phyloP scores from a whole-genome alignment of 1,140 invertebrate genomes.

The Homalodisca vitripennis region DNA sequence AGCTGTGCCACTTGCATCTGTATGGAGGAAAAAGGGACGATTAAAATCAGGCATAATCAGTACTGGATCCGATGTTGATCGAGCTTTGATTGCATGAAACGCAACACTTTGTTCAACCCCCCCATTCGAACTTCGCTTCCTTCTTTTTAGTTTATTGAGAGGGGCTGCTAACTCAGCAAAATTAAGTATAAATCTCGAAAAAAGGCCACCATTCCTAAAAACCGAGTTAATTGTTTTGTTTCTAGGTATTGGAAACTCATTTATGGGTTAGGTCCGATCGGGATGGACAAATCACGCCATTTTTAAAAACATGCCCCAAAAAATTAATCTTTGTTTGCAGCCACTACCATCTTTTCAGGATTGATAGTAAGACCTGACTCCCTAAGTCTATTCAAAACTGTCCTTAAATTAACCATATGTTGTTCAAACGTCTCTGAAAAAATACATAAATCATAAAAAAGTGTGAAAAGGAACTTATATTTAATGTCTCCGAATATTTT shows the following conservation, averaged over 20 bases:
- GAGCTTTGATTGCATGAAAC: not conserved
- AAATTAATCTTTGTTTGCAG: not conserved
- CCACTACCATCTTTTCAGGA: not conserved
- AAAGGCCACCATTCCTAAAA: slow-evolving; percentile 1
- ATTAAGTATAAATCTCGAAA: not conserved
- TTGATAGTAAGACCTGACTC: not conserved
- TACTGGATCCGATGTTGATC: not conserved
- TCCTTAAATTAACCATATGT: not conserved
- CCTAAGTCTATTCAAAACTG: not conserved
- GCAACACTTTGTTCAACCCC: not conserved
- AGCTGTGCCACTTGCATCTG: not conserved
- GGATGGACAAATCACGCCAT: not conserved
- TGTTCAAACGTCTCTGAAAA: not conserved
- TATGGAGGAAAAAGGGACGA: not conserved
- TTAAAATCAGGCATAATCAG: slow-evolving; percentile 7
- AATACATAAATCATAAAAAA: not conserved
- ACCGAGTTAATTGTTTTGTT: not conserved
- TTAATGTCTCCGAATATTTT: slow-evolving; percentile 16
- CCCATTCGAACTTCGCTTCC: not conserved
- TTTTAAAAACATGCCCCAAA: not conserved
- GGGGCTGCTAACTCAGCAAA: not conserved
- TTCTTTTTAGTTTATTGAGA: not conserved
- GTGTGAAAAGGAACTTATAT: not conserved
- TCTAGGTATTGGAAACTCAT: not conserved
- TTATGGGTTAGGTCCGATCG: not conserved